Evolutionary conservation across 2,888 invertebrate genomes (phyloP).

Genomic region (Frankliniella fusca): DNA sequence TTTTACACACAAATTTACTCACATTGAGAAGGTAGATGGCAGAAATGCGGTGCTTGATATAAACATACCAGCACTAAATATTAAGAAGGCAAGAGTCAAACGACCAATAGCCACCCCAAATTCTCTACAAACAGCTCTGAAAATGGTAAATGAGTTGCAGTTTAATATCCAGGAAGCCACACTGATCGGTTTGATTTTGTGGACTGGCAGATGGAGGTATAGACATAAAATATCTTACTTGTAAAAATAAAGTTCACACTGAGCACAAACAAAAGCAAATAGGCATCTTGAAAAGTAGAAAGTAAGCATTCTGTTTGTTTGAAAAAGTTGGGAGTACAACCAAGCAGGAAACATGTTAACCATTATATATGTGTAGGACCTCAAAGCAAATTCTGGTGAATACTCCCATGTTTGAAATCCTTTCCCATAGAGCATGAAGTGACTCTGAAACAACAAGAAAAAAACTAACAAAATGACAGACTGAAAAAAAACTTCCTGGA

Average conservation of each 20-base stretch:
- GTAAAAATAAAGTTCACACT: conserved; percentile 89
- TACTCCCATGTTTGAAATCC: conserved; percentile 99
- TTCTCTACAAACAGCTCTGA: conserved; percentile 80
- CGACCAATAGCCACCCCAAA: conserved; percentile 87
- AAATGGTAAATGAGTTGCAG: conserved; percentile 39
- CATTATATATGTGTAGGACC: conserved; percentile 91
- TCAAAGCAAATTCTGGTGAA: conserved; percentile 86
- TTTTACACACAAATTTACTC: conserved; percentile 51
- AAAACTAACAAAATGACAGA: conserved; percentile 27
- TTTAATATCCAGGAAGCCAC: neutral
- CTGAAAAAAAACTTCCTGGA: conserved; percentile 32
- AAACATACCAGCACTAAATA: conserved; percentile 89
- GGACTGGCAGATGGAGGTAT: neutral
- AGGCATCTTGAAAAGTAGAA: conserved; percentile 84
- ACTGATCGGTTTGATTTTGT: neutral
- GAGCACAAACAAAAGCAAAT: conserved; percentile 73
- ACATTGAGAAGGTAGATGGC: conserved; percentile 92
- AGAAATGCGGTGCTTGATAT: conserved; percentile 80
- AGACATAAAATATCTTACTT: conserved; percentile 59
- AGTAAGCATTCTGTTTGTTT: conserved; percentile 75
- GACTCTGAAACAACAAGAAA: conserved; percentile 52
- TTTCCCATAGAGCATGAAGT: conserved; percentile 76
- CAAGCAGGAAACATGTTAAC: conserved; percentile 84
- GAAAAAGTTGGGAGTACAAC: conserved; percentile 68
- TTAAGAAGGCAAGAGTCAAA: conserved; percentile 70